Evolutionary conservation across 37 sponge, comb jelly and placozoan genomes (phyloP), one percentile per base, ranked within the genome.

Genomic region (Spongilla lacustris): DNA sequence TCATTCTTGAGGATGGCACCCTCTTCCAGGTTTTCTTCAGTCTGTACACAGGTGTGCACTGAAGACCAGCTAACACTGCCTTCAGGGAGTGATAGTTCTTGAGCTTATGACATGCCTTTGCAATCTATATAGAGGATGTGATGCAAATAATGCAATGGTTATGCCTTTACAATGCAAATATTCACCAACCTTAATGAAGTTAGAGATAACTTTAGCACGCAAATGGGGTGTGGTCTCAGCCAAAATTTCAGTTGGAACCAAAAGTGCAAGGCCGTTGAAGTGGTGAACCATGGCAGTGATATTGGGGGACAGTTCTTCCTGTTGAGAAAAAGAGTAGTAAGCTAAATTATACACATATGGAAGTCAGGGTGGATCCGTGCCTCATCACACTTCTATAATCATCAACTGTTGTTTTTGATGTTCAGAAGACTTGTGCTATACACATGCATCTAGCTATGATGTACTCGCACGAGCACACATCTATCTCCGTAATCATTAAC

Each of bases 191-290:
- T 88, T 75, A 22, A 94, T 94, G 84, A 75, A 94, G 0, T 81
- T 66, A 13, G 82, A 36, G 71, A 94, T 88, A 36, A 86, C 95
- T 41, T 94, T 88, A 22, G 89, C 89, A 38, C 95, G 74, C 8
- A 38, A 46, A 24, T 82, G 78, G 2, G 85, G 86, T 19, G 89
- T 85, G 37, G 70, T 78, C 41, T 94, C 89, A 17, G 69, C 70
- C 71, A 94, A 82, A n/a, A 94, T 85, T 78, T 94, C 95, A 2
- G 86, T 89, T 46, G 88, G 68, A 27, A 88, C 84, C 0, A 91
- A 74, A n/a, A 88, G 81, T 68, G 95, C 95, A 19, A 91, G 75
- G 0, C 32, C 69, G 73, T 94, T 94, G 89, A 94, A 94, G 30
- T 86, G 33, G 24, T 74, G 50, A 0, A 94, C 85, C 92, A 94